Percentiles rank a stretch among this genome's conserved stretches.
Conservation (phyloP, 2,888 invertebrate genomes). For the Chrysolina americana region DNA sequence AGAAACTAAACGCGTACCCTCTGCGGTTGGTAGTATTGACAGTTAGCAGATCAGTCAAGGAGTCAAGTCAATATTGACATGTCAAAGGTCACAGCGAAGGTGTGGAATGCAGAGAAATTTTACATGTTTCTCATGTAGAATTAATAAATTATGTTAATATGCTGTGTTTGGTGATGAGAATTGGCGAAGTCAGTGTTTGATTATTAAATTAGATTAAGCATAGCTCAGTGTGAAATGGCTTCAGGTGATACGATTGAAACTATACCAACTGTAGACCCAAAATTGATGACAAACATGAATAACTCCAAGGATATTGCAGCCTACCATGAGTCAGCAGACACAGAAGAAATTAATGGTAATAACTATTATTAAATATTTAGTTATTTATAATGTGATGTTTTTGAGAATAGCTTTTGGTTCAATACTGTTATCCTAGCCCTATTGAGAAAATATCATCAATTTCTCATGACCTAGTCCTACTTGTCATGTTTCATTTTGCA, state of each 20-base stretch:
- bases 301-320: slow-evolving; percentile 74
- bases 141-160: slow-evolving; percentile 44
- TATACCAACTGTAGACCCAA: slow-evolving; percentile 83
- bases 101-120: slow-evolving; percentile 40
- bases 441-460: not conserved
- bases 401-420: not conserved
- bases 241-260: slow-evolving; percentile 86
- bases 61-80: slow-evolving; percentile 43
- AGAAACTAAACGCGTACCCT: too few species aligned
- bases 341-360: slow-evolving; percentile 73
- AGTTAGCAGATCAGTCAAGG: not conserved
- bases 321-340: slow-evolving; percentile 74
- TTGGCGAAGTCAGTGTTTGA: slow-evolving; percentile 48
- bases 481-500: slow-evolving; percentile 8
- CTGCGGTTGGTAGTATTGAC: not conserved
- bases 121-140: slow-evolving; percentile 37
- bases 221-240: slow-evolving; percentile 75
- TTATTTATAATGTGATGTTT: not conserved
- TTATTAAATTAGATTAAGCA: slow-evolving; percentile 41
- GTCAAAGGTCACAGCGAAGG: slow-evolving; percentile 45
- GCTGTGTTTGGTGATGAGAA: slow-evolving; percentile 54
- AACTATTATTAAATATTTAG: not conserved
- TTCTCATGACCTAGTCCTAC: slow-evolving; percentile 23
- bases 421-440: not conserved
- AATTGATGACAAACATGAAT: slow-evolving; percentile 70